Percentiles rank a stretch among this genome's conserved stretches.
These are phyloP conservation scores for Drosophila tsacasi DNA, from an alignment of 1,140 invertebrate species.

Conservation along the genomic window DNA sequence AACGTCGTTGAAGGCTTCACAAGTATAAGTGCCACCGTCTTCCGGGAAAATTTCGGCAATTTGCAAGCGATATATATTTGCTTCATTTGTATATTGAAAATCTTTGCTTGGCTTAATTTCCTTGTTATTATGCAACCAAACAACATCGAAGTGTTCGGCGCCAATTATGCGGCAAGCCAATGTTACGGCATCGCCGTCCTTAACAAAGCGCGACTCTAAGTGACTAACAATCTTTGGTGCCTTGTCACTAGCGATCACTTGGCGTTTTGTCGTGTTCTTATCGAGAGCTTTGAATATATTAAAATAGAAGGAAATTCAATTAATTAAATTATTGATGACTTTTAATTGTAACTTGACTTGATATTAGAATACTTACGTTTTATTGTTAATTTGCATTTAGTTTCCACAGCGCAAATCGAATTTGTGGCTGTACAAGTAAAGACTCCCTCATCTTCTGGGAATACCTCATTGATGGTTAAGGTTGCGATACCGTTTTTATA, in stretches of 20 bases:
- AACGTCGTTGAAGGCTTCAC: slow-evolving; percentile 97
- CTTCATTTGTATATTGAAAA: slow-evolving; percentile 96
- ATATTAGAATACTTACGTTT: slow-evolving; percentile 89
- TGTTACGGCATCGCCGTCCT: slow-evolving; percentile 94
- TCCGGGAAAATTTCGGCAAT: slow-evolving; percentile 98
- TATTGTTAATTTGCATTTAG: slow-evolving; percentile 92
- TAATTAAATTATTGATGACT: not conserved
- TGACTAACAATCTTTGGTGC: slow-evolving; percentile 94
- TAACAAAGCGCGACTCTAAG: slow-evolving; percentile 91
- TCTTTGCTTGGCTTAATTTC: slow-evolving; percentile 98
- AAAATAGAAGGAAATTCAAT: not conserved
- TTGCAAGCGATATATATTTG: slow-evolving; percentile 95
- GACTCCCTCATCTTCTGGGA: slow-evolving; percentile 96
- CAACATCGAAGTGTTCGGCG: slow-evolving; percentile 95
- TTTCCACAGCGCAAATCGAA: slow-evolving; percentile 93
- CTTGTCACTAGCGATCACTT: slow-evolving; percentile 87
- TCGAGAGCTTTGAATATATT: slow-evolving; percentile 87
- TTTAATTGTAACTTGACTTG: not conserved
- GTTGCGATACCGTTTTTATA: slow-evolving; percentile 95
- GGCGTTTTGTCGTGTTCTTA: slow-evolving; percentile 86
- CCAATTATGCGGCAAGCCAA: slow-evolving; percentile 95
- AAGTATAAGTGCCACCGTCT: slow-evolving; percentile 95
- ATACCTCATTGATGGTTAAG: slow-evolving; percentile 95
- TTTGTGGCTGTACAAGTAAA: slow-evolving; percentile 96
- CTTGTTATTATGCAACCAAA: slow-evolving; percentile 98